Evolutionary conservation across 2,797 vertebrate species (phyloP), one percentile per base, ranked within the genome.

Genomic region (Hoplostethus atlanticus): DNA sequence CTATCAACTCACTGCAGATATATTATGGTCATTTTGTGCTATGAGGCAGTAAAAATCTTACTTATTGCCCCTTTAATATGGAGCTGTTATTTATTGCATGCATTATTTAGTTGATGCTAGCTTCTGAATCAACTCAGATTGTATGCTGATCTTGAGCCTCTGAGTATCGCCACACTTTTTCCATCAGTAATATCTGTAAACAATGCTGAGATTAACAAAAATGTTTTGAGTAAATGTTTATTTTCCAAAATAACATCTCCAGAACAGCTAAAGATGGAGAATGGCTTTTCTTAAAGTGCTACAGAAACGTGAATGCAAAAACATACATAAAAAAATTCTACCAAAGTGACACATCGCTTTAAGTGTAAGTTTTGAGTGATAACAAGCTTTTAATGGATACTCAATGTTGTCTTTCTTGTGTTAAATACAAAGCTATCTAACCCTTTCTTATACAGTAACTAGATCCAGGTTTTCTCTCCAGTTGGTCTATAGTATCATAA

Each of bases 21-120:
- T 90, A 90, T 87, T 88, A 76, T 71, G 58, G 81, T 88, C 80
- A 88, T 87, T 90, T 79, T 84, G 71, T 75, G 69, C 0, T 21
- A 78, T 6, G 46, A 61, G 42, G 87, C 83, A 87, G 84, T 86
- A 85, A 88, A 54, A 91, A 89, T 84, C 80, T 74, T 85, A 85
- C 83, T 89, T 88, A 86, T 84, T 84, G 77, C 87, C 79, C 81
- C 63, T 68, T 73, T 84, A 88, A 89, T 88, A 79, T 76, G 65
- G 57, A 75, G 74, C 30, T n/a, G 51, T 85, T 87, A 89, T 90
- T 91, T 91, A 91, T 76, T 64, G 52, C 65, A 6, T 65, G 55
- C 75, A 89, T 89, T 82, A 86, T 86, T 83, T 77, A 81, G 47
- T 75, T 75, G 73, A 73, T 90, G 72, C 83, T 80, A 52, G 1